Conservation (phyloP, 2,797 vertebrate genomes). For the Apogon talboti region DNA sequence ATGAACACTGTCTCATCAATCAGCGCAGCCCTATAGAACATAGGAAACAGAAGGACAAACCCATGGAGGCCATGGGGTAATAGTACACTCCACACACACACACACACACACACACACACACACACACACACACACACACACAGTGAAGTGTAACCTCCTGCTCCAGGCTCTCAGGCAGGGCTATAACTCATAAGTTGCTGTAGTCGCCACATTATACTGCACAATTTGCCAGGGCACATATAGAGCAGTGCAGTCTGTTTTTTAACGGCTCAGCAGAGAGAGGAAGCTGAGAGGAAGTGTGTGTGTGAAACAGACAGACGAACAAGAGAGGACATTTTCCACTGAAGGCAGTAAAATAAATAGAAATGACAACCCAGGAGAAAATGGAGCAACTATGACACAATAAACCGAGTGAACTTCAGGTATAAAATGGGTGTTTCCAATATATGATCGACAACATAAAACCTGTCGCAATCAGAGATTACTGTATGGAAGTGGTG, state of each 20-base stretch:
- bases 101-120: neutral
- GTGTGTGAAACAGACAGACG: slow-evolving; percentile 46
- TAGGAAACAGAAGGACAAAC: slow-evolving; percentile 24
- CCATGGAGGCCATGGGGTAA: slow-evolving; percentile 16
- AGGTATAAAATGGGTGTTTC: slow-evolving; percentile 22
- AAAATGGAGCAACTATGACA: slow-evolving; percentile 42
- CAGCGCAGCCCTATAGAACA: slow-evolving; percentile 7
- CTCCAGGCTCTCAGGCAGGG: slow-evolving; percentile 37
- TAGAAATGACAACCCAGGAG: slow-evolving; percentile 46
- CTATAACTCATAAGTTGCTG: slow-evolving; percentile 64
- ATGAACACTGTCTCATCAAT: slow-evolving; percentile 42
- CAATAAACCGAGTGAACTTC: slow-evolving; percentile 59
- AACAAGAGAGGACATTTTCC: slow-evolving; percentile 55
- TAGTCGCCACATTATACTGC: slow-evolving; percentile 41
- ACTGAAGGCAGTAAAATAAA: slow-evolving; percentile 62
- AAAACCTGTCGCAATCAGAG: neutral
- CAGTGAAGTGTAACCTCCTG: slow-evolving; percentile 33
- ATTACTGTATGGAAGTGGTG: neutral
- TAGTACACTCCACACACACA: slow-evolving; percentile 9
- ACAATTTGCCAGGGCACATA: slow-evolving; percentile 45
- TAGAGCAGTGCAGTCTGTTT: slow-evolving; percentile 32
- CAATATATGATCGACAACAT: neutral
- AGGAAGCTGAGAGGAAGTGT: slow-evolving; percentile 76
- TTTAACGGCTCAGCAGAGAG: slow-evolving; percentile 68
- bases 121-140: no score